Evolutionary conservation across 2,113 vertebrate species (phyloP).

Genomic region (Upupa epops): DNA sequence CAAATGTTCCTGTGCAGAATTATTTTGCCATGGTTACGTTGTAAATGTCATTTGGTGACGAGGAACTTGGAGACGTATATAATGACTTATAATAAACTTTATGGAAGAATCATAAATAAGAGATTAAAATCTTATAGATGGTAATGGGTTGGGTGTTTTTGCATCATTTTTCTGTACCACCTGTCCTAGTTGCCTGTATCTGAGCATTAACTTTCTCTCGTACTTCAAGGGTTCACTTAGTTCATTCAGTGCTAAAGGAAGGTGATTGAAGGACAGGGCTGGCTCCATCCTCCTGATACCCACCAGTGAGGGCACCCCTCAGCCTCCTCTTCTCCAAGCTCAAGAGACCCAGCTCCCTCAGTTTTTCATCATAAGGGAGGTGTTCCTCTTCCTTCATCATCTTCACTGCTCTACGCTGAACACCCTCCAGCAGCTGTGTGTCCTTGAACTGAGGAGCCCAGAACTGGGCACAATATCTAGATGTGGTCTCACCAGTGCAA

Average conservation of each 20-base stretch:
- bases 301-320: too few species aligned
- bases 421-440: too few species aligned
- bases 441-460: too few species aligned
- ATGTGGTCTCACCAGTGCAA: too few species aligned
- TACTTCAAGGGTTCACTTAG: neutral
- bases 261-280: neutral
- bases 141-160: neutral
- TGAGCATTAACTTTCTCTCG: neutral
- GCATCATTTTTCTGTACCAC: constrained; percentile 30
- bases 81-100: constrained; percentile 63
- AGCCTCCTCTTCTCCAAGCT: too few species aligned
- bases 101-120: constrained; percentile 54
- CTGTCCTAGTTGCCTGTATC: constrained; percentile 3
- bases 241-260: neutral
- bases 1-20: constrained; percentile 52
- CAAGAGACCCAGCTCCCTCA: too few species aligned
- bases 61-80: constrained; percentile 24
- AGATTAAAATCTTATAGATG: constrained; percentile 51
- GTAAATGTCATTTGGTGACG: constrained; percentile 44
- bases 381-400: too few species aligned
- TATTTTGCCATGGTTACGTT: constrained; percentile 59
- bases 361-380: too few species aligned
- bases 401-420: too few species aligned
- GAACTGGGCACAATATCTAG: too few species aligned
- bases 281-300: too few species aligned